Evolutionary conservation across 2,113 vertebrate species (phyloP).

Genomic region (Beaufortia kweichowensis): DNA sequence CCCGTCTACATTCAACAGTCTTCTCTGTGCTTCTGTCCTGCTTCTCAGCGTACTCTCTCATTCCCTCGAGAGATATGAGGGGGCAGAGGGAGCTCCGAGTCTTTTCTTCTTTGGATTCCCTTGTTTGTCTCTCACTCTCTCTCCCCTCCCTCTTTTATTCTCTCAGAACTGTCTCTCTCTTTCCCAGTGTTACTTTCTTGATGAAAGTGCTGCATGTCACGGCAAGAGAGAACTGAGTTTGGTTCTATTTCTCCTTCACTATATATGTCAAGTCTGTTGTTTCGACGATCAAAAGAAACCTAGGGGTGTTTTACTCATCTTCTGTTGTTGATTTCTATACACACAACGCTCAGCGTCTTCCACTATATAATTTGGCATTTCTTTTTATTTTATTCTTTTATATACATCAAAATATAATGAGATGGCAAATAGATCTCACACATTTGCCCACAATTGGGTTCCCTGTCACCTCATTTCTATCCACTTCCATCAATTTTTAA

Average conservation of each 20-base stretch:
- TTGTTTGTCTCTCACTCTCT: conserved; percentile 58
- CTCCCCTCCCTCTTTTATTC: conserved; percentile 42
- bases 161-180: conserved; percentile 29
- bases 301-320: background rate
- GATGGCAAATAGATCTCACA: background rate
- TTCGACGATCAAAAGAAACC: background rate
- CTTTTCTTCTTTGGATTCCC: conserved; percentile 55
- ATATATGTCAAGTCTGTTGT: background rate
- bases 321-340: background rate
- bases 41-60: conserved; percentile 64
- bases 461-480: background rate
- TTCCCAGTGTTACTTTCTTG: background rate
- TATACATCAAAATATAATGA: too few species aligned
- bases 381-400: too few species aligned
- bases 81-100: conserved; percentile 64
- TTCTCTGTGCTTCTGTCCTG: conserved; percentile 46
- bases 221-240: conserved; percentile 4
- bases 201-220: background rate
- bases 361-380: too few species aligned
- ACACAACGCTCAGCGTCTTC: too few species aligned
- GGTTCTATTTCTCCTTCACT: background rate
- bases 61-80: conserved; percentile 64
- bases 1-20: conserved; percentile 40
- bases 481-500: background rate
- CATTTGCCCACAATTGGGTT: background rate